Conservation (phyloP, 1,140 invertebrate genomes). For the Nixonia krombeini region DNA sequence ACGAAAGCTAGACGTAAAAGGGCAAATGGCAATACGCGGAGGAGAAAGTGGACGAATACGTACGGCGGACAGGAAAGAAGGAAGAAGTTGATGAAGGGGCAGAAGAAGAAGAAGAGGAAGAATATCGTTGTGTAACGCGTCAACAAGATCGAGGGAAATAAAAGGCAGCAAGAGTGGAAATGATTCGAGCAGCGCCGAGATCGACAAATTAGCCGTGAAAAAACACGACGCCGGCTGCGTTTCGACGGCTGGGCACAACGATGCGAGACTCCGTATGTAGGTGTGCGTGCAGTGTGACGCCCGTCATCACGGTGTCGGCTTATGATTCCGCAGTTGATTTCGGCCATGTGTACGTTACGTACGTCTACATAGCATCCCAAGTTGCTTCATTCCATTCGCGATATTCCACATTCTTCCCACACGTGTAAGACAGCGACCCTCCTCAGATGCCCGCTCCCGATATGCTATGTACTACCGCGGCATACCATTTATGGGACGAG, state of each 20-base stretch:
- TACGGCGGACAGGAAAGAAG: too few relatives aligned
- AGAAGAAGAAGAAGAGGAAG: background rate
- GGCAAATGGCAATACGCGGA: background rate
- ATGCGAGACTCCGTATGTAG: too few relatives aligned
- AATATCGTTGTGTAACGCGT: background rate
- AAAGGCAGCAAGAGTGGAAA: background rate
- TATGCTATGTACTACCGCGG: conserved; percentile 54
- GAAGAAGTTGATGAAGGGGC: background rate
- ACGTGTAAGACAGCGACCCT: conserved; percentile 59
- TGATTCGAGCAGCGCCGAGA: background rate
- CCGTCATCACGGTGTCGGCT: conserved; percentile 29
- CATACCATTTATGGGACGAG: conserved; percentile 63
- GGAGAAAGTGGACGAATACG: background rate
- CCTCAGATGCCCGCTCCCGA: conserved; percentile 63
- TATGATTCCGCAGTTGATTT: conserved; percentile 20
- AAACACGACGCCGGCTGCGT: conserved; percentile 38
- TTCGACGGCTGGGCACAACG: conserved; percentile 20
- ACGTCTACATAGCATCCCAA: conserved; percentile 46
- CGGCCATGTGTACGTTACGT: conserved; percentile 9
- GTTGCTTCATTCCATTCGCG: conserved; percentile 66
- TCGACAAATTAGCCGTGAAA: conserved; percentile 11
- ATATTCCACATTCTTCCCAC: conserved; percentile 71
- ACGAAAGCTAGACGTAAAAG: background rate
- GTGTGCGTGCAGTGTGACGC: too few relatives aligned
- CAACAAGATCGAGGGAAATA: background rate